phyloP scores from a whole-genome alignment of 1,140 invertebrate species.

The Pissodes strobi region DNA sequence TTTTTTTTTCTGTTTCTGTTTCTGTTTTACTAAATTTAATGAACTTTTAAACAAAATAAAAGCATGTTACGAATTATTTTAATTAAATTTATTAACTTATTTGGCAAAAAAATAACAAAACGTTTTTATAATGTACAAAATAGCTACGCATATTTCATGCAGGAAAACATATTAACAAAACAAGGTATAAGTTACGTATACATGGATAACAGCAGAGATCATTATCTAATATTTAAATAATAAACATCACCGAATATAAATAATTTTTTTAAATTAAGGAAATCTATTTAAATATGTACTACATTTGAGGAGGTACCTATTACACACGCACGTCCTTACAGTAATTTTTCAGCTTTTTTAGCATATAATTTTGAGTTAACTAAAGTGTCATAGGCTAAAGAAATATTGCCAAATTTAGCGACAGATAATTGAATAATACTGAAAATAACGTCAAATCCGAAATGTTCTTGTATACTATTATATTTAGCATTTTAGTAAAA shows the following conservation, averaged over 20 bases:
- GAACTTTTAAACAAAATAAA: too few species aligned
- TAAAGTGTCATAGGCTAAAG: not conserved
- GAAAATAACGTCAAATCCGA: too few species aligned
- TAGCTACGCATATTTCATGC: not conserved
- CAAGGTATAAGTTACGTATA: constrained; percentile 13
- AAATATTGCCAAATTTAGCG: not conserved
- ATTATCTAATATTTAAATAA: constrained; percentile 4
- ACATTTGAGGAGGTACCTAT: not conserved
- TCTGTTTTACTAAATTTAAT: too few species aligned
- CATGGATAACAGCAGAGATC: constrained; percentile 7
- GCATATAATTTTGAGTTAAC: not conserved
- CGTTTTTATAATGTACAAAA: not conserved
- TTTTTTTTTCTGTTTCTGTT: too few species aligned
- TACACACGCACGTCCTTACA: not conserved
- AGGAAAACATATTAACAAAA: constrained; percentile 11
- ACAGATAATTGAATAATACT: not conserved
- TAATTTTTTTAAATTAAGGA: too few species aligned
- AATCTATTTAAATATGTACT: too few species aligned
- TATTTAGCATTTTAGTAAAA: too few species aligned
- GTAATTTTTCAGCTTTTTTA: not conserved
- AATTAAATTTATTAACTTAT: constrained; percentile 12
- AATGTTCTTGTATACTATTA: too few species aligned
- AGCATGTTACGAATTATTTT: too few species aligned
- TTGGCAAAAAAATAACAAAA: constrained; percentile 14
- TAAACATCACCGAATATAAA: not conserved